Base-by-base conservation (phyloP, 2,797 vertebrate genomes). In the Ctenopoma kingsleyae region DNA sequence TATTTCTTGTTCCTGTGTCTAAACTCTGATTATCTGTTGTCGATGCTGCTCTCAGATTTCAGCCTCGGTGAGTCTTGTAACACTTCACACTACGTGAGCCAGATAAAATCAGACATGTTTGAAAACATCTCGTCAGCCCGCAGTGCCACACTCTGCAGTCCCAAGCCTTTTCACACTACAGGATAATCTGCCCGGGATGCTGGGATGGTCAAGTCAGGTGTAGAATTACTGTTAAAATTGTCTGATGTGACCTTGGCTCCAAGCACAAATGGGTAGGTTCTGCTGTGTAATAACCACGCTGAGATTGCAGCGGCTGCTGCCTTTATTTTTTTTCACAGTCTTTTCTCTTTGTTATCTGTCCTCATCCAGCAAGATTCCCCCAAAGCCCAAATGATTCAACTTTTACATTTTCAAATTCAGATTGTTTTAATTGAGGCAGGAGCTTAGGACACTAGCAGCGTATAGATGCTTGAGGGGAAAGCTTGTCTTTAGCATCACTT, bases 91-190 rank as follows among this genome's bases (percentile, higher is more conserved):
- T 58, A 64, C 17, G 25, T 78, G 77, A 81, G 70, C 35, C 61
- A 74, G 78, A 88, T 80, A 58, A 63, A 83, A 86, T 83, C 76
- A 51, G 65, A 84, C 81, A 78, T 68, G 66, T 85, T 78, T 78
- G 78, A 88, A 87, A 80, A 80, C 79, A 86, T 80, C 69, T 65
- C 65, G 80, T 82, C 70, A 22, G 59, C 71, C 55, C 8, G 47
- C 54, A 36, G 74, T 32, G 70, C 49, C 57, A 16, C 65, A 51
- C 32, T 70, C 49, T 32, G 64, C 54, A 11, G 56, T 58, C 47
- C 46, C 23, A 36, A 67, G 43, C 43, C 74, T 57, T 56, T 83
- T 82, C 71, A 73, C 82, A 71, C 71, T 43, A 67, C 67, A 27
- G 69, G 71, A 62, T 79, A 67, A 83, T 73, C 79, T 74, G 55